Evolutionary conservation across 2,888 invertebrate species (phyloP).

Genomic region (Pristionchus entomophagus): DNA sequence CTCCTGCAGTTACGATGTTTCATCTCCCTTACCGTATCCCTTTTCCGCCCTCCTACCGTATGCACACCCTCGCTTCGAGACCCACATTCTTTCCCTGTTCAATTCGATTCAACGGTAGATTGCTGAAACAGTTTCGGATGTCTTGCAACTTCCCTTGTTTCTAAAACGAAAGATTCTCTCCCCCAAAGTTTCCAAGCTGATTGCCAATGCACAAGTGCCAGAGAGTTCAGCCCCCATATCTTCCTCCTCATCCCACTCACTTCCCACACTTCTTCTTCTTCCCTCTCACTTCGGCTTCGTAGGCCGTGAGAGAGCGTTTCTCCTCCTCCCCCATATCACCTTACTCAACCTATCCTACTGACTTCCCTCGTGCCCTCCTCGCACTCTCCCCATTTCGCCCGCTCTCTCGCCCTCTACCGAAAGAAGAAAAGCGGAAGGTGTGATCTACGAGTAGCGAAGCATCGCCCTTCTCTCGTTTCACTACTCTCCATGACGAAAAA

Average conservation of each 20-base stretch:
- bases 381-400: neutral
- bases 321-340: constrained; percentile 1
- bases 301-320: constrained; percentile 24
- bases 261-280: constrained; percentile 32
- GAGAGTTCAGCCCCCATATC: neutral
- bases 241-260: neutral
- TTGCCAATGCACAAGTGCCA: neutral
- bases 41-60: too few relatives aligned
- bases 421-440: constrained; percentile 22
- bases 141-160: too few relatives aligned
- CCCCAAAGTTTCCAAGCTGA: neutral
- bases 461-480: constrained; percentile 23
- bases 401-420: neutral
- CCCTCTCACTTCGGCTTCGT: neutral
- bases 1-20: constrained; percentile 61
- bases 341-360: constrained; percentile 35
- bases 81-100: too few relatives aligned
- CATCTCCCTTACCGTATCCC: too few relatives aligned
- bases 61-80: too few relatives aligned
- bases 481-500: neutral
- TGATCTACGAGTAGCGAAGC: constrained; percentile 24
- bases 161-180: too few relatives aligned
- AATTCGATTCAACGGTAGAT: too few relatives aligned
- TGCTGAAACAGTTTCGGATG: too few relatives aligned
- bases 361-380: neutral